A percentile compares a stretch with the other conserved stretches of the same genome.
Conservation (phyloP, 2,888 invertebrate genomes). For the Icerya purchasi region DNA sequence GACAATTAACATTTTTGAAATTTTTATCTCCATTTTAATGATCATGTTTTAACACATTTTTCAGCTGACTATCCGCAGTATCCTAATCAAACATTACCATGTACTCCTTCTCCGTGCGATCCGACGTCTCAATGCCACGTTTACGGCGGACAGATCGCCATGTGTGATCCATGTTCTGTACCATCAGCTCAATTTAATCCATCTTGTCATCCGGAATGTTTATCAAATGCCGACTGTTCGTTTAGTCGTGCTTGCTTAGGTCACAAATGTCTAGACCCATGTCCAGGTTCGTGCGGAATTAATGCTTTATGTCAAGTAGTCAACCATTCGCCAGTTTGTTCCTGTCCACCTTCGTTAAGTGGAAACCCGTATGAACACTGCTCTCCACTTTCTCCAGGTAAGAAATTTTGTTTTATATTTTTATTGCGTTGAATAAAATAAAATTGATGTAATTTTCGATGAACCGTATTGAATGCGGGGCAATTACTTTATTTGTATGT, state of each 20-base stretch:
- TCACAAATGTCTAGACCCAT: constrained; percentile 53
- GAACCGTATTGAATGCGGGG: too few relatives aligned
- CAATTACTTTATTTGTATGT: too few relatives aligned
- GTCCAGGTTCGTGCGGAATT: constrained; percentile 55
- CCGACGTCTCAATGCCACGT: constrained; percentile 42
- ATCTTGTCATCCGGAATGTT: constrained; percentile 59
- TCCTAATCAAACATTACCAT: constrained; percentile 43
- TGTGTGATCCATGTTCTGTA: constrained; percentile 55
- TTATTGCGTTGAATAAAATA: too few relatives aligned
- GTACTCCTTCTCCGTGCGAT: constrained; percentile 57
- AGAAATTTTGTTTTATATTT: too few relatives aligned
- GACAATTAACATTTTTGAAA: not conserved
- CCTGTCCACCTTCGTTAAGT: constrained; percentile 40
- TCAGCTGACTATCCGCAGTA: constrained; percentile 30
- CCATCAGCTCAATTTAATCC: constrained; percentile 44
- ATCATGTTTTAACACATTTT: too few relatives aligned
- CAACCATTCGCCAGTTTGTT: constrained; percentile 49
- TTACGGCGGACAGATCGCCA: constrained; percentile 50
- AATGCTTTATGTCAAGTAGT: constrained; percentile 48
- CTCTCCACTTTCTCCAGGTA: constrained; percentile 23
- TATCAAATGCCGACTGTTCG: constrained; percentile 56
- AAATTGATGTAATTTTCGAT: too few relatives aligned
- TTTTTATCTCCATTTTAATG: not conserved
- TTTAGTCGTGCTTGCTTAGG: constrained; percentile 53
- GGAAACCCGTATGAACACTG: constrained; percentile 65